phyloP scores from a whole-genome alignment of 1,140 invertebrate species.

The Hermatobates lingyangjiaoensis region DNA sequence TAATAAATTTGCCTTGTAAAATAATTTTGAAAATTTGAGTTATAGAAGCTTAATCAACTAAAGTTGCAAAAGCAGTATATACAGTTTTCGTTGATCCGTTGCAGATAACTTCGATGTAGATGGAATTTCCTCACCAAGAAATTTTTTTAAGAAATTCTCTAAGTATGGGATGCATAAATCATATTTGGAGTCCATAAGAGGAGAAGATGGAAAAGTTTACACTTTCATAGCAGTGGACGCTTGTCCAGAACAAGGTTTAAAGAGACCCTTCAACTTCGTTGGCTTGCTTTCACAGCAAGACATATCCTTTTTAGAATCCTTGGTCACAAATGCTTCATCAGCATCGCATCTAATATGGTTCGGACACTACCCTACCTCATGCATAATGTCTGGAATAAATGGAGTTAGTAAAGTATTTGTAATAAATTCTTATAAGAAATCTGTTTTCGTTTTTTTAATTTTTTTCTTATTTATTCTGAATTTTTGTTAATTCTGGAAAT shows the following conservation, averaged over 20 bases:
- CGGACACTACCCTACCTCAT: conserved; percentile 85
- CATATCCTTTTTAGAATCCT: conserved; percentile 29
- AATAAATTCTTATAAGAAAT: too few species aligned
- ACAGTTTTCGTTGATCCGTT: too few species aligned
- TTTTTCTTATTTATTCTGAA: too few species aligned
- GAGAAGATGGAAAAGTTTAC: conserved; percentile 28
- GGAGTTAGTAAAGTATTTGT: too few species aligned
- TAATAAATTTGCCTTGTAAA: too few species aligned
- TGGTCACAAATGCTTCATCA: too few species aligned
- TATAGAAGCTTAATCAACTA: too few species aligned
- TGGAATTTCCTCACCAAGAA: conserved; percentile 41
- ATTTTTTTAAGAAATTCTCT: conserved; percentile 65
- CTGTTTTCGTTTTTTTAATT: too few species aligned
- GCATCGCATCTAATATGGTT: conserved; percentile 45
- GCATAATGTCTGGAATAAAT: conserved; percentile 55
- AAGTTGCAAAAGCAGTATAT: too few species aligned
- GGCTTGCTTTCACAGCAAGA: conserved; percentile 46
- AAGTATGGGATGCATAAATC: conserved; percentile 48
- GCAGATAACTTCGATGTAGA: conserved; percentile 80
- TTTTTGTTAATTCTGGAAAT: too few species aligned
- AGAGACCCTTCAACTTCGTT: conserved; percentile 83
- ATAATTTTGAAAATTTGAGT: too few species aligned
- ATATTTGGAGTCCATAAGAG: conserved; percentile 50
- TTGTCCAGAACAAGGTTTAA: conserved; percentile 66
- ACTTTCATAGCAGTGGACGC: conserved; percentile 76